Conservation (phyloP, 1,140 invertebrate genomes). For the Cotesia typhae region DNA sequence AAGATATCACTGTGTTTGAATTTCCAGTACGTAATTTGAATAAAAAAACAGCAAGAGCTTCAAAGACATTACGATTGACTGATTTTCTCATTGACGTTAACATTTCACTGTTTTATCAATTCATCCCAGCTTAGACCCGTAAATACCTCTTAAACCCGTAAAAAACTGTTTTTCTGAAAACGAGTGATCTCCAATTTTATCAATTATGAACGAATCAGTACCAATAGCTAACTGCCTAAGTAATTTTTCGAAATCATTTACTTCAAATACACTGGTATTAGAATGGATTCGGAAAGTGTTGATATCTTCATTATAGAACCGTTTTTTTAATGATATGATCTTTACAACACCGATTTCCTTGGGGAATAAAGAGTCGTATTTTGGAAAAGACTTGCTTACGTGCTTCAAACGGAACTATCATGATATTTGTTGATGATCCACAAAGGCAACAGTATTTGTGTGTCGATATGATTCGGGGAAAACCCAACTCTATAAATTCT, state of each 20-base stretch:
- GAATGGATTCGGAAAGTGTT: too few species aligned
- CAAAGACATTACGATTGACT: conserved; percentile 25
- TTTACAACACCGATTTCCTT: too few species aligned
- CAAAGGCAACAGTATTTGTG: too few species aligned
- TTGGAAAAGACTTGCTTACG: too few species aligned
- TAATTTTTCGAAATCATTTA: not conserved
- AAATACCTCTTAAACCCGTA: conserved; percentile 26
- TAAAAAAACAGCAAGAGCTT: conserved; percentile 35
- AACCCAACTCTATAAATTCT: too few species aligned
- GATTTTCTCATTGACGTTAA: conserved; percentile 29
- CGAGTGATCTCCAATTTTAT: conserved; percentile 31
- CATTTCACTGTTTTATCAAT: conserved; percentile 27
- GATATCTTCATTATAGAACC: too few species aligned
- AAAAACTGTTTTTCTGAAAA: conserved; percentile 27
- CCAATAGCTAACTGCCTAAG: conserved; percentile 27
- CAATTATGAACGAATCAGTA: conserved; percentile 26
- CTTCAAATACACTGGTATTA: too few species aligned
- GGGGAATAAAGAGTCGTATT: too few species aligned
- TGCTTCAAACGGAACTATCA: too few species aligned
- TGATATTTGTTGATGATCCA: too few species aligned
- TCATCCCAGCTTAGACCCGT: conserved; percentile 23
- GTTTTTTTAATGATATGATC: too few species aligned
- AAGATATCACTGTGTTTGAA: conserved; percentile 24
- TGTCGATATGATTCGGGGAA: too few species aligned
- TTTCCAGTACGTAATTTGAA: conserved; percentile 38